phyloP scores from a whole-genome alignment of 1,140 invertebrate species.

The Caenorhabditis elegans region DNA sequence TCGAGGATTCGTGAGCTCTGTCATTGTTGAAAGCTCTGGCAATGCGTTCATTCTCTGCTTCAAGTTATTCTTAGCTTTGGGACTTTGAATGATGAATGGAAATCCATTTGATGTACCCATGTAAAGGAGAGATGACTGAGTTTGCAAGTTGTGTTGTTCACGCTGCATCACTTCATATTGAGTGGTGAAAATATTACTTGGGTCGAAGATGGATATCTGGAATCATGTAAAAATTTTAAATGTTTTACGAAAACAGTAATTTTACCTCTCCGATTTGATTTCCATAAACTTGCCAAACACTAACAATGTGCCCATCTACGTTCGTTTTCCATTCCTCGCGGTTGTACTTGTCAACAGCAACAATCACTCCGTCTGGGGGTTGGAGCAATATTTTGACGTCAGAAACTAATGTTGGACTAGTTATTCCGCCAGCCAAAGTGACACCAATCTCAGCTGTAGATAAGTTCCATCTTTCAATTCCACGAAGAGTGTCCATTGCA shows the following conservation, averaged over 20 bases:
- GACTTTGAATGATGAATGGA: conserved; percentile 2
- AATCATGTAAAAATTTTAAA: neutral
- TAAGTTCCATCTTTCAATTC: neutral
- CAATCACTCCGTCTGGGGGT: neutral
- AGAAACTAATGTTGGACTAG: neutral
- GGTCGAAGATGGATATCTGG: neutral
- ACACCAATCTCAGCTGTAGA: neutral
- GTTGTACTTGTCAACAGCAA: neutral
- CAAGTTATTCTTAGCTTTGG: neutral
- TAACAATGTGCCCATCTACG: neutral
- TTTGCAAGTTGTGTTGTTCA: neutral
- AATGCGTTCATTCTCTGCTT: neutral
- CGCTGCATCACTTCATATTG: neutral
- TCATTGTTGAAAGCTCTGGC: neutral
- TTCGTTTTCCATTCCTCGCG: neutral
- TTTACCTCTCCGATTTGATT: neutral
- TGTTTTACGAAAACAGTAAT: neutral
- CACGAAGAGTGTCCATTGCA: neutral
- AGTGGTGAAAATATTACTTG: neutral
- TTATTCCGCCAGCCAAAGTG: neutral
- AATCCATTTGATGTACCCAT: neutral
- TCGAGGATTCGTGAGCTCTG: neutral
- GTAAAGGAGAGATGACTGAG: neutral
- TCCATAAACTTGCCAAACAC: neutral
- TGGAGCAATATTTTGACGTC: neutral